Evolutionary conservation across 2,797 vertebrate species (phyloP).

Genomic region (Karalla daura): DNA sequence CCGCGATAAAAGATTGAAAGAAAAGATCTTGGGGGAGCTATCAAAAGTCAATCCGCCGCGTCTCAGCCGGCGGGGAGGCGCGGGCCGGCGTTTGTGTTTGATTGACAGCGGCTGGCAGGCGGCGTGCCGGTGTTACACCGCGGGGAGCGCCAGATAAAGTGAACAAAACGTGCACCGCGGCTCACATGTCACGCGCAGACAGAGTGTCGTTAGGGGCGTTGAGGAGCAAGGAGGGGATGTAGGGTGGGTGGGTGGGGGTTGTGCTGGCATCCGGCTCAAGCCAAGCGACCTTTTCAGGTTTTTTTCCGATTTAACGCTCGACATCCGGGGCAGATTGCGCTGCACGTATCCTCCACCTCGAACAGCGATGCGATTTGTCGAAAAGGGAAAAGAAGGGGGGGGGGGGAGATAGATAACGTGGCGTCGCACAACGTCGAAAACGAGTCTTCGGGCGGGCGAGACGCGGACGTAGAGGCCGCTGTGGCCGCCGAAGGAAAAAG

Average conservation of each 20-base stretch:
- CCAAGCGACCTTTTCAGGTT: not conserved
- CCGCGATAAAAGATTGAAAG: no score
- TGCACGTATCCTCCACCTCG: no score
- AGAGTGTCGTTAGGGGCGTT: not conserved
- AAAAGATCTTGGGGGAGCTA: not conserved
- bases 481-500: not conserved
- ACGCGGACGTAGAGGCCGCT: no score
- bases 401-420: no score
- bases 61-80: not conserved
- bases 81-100: not conserved
- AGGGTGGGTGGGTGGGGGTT: no score
- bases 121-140: not conserved
- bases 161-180: not conserved
- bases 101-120: conserved; percentile 28
- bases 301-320: no score
- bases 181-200: not conserved
- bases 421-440: no score
- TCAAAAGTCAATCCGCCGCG: not conserved
- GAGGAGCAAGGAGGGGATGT: not conserved
- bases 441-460: no score
- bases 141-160: not conserved
- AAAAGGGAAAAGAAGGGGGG: no score
- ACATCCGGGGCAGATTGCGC: no score
- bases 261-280: not conserved
- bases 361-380: no score